These are phyloP conservation scores for Myoxocephalus aenaeus DNA, from an alignment of 2,797 vertebrate species.

Conservation along the genomic window DNA sequence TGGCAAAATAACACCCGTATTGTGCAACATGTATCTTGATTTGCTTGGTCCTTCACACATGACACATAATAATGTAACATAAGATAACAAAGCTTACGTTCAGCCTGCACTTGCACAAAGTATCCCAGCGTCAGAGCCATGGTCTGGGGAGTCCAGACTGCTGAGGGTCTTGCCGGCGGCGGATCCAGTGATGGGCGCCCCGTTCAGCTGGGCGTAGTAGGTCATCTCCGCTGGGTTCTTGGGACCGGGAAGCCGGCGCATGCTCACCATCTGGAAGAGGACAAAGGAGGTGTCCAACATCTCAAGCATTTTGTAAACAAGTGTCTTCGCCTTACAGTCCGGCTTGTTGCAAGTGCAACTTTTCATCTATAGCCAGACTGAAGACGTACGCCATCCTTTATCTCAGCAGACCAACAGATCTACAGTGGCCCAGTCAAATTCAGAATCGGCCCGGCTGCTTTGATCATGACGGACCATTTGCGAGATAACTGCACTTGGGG, in stretches of 20 bases:
- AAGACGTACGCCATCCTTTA: conserved; percentile 14
- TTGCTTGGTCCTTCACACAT: background rate
- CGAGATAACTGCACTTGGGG: conserved; percentile 54
- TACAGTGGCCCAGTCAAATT: conserved; percentile 33
- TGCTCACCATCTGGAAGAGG: conserved; percentile 92
- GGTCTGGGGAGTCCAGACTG: conserved; percentile 94
- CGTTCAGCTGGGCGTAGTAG: conserved; percentile 93
- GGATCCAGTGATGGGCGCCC: conserved; percentile 90
- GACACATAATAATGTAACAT: background rate
- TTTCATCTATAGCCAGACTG: background rate
- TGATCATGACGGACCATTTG: conserved; percentile 46
- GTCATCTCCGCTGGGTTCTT: conserved; percentile 96
- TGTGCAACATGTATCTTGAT: background rate
- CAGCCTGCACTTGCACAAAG: conserved; percentile 95
- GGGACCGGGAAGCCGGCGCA: conserved; percentile 91
- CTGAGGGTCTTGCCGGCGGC: conserved; percentile 94
- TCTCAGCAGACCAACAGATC: conserved; percentile 19
- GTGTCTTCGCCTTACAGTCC: background rate
- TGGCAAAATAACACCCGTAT: background rate
- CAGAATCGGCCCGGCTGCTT: conserved; percentile 39
- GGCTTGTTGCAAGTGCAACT: background rate
- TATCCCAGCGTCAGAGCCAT: conserved; percentile 97
- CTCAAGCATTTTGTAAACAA: background rate
- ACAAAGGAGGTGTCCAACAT: background rate
- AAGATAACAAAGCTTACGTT: conserved; percentile 86